Base-by-base conservation (phyloP, 2,888 invertebrate species). In the Muschampia plurimacula region DNA sequence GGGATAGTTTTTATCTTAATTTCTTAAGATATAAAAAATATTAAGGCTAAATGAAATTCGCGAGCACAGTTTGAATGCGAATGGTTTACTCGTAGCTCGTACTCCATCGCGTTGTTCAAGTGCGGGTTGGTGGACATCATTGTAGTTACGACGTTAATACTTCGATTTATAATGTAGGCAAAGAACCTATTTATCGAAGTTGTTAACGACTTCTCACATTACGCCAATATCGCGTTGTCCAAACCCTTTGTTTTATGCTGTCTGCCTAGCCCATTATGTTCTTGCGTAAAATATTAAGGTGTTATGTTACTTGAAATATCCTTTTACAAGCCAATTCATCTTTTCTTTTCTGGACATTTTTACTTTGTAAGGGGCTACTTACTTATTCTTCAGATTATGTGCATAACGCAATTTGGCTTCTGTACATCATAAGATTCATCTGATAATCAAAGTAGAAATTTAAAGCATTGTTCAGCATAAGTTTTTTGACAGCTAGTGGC, bases 131-230 rank as follows among this genome's bases (percentile, higher is more conserved):
- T 41, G 9, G 41, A 41, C 41, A 9, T 41, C 9, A 46, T 46
- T 46, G 44, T 12, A 12, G 44, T 46, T 46, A 9, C 4, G 44
- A 46, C 41, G 41, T 46, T 41, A 41, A 9, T 8, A 2, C 9
- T 59, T 32, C 32, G 22, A 60, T 60, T 36, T 15, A 15, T 41
- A 15, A 22, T 28, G 6, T 36, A 60, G 9, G 32, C 60, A 49
- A 52, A 52, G 15, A 52, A 52, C 49, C 28, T n/a, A 10, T 46
- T 62, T 39, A 46, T 32, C 57, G 12, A 12, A 9, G 39, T 28
- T 52, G 52, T n/a, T 64, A 64, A 69, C 36, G 55, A 7, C 55
- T 63, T 69, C 55, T 69, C 64, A 69, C 55, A 41, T 69, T 64
- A 55, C 69, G 55, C 63, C 63, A 55, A 41, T 64, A 64, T 64